A percentile compares a stretch with the other conserved stretches of the same genome.
phyloP scores from a whole-genome alignment of 2,113 vertebrate species.

The Rana temporaria region DNA sequence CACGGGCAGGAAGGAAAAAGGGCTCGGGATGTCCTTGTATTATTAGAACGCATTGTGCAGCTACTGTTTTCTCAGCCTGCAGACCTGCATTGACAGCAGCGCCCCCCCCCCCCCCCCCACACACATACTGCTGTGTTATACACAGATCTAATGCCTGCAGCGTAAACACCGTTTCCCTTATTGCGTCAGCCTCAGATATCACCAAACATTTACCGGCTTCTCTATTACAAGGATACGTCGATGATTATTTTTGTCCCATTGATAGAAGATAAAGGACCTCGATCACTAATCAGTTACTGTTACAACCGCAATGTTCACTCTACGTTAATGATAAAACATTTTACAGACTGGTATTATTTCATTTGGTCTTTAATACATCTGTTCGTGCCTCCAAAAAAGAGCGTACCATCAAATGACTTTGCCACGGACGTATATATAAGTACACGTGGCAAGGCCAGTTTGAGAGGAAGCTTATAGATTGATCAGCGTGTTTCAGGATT shows the following conservation, averaged over 20 bases:
- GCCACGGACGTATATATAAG: no score
- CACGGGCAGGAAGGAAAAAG: neutral
- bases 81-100: neutral
- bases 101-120: neutral
- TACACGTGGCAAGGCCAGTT: no score
- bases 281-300: no score
- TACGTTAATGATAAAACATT: no score
- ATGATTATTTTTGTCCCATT: neutral
- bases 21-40: conserved; percentile 20
- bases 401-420: no score
- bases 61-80: neutral
- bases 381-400: no score
- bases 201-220: neutral
- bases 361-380: no score
- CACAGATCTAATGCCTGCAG: neutral
- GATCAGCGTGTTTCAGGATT: no score
- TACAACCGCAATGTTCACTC: no score
- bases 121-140: neutral
- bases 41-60: neutral
- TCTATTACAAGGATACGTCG: neutral
- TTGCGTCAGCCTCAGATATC: neutral
- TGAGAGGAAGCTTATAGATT: no score
- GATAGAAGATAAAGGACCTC: no score
- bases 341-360: no score
- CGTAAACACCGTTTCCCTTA: neutral